These are phyloP conservation scores for Agrotis exclamationis DNA, from an alignment of 2,888 invertebrate genomes.

Conservation along the genomic window DNA sequence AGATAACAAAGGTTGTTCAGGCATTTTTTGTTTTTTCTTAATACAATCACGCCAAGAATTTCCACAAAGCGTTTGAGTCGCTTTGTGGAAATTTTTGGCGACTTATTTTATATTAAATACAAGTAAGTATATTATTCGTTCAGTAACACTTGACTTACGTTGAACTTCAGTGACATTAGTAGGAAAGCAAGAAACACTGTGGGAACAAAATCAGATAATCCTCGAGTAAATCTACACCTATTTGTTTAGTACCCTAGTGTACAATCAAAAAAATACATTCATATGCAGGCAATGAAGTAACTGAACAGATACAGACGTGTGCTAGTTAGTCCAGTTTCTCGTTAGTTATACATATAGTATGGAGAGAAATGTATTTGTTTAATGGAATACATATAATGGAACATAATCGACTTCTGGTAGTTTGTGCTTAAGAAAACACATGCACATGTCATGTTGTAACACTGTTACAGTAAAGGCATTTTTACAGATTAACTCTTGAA, in stretches of 20 bases:
- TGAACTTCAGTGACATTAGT: slow-evolving; percentile 1
- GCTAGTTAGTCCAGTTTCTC: too few species aligned
- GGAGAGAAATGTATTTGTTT: too few species aligned
- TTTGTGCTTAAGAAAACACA: too few species aligned
- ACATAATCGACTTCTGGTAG: too few species aligned
- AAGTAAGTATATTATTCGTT: slow-evolving; percentile 17
- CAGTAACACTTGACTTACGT: slow-evolving; percentile 2
- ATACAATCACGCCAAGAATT: background rate
- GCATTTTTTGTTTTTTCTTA: background rate
- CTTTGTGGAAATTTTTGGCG: too few species aligned
- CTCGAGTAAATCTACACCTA: slow-evolving; percentile 37
- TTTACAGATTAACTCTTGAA: too few species aligned
- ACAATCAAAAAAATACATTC: slow-evolving; percentile 16
- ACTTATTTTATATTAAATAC: slow-evolving; percentile 10
- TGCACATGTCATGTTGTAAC: too few species aligned
- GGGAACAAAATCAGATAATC: slow-evolving; percentile 40
- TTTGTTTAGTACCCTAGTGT: slow-evolving; percentile 14
- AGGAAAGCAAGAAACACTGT: slow-evolving; percentile 24
- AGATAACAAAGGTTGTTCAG: background rate
- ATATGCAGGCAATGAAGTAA: background rate
- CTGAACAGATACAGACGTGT: too few species aligned
- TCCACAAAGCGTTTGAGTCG: background rate
- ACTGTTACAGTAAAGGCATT: too few species aligned
- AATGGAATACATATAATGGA: too few species aligned
- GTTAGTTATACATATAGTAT: too few species aligned